phyloP scores from a whole-genome alignment of 2,113 vertebrate genomes.

The Sebastes fasciatus region DNA sequence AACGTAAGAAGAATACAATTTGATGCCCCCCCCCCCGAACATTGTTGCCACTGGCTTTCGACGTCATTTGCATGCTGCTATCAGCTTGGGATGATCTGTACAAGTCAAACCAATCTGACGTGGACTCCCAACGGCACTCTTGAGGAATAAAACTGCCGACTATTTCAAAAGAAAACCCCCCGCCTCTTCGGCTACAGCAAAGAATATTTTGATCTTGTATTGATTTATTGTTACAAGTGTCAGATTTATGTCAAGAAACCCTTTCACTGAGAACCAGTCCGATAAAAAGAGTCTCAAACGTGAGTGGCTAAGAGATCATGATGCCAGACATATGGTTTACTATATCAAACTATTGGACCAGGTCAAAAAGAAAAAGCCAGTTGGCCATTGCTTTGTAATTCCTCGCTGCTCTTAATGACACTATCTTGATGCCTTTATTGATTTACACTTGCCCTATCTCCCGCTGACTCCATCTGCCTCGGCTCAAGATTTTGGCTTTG shows the following conservation, averaged over 20 bases:
- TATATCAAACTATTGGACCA: slow-evolving; percentile 32
- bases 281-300: slow-evolving; percentile 8
- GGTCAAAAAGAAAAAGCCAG: slow-evolving; percentile 38
- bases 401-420: slow-evolving; percentile 29
- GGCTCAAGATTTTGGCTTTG: slow-evolving; percentile 22
- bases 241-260: slow-evolving; percentile 28
- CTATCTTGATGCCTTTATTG: slow-evolving; percentile 55
- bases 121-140: background rate
- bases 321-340: slow-evolving; percentile 58
- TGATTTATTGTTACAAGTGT: slow-evolving; percentile 18
- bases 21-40: too few relatives aligned
- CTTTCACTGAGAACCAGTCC: slow-evolving; percentile 7
- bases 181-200: background rate
- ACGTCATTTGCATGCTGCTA: too few relatives aligned
- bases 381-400: slow-evolving; percentile 50
- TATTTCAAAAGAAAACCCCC: background rate
- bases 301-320: background rate
- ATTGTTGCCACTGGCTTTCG: background rate
- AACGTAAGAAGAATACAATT: background rate
- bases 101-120: background rate
- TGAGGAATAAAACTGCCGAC: background rate
- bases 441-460: slow-evolving; percentile 31
- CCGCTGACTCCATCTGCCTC: slow-evolving; percentile 49
- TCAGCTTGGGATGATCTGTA: background rate
- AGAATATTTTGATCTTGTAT: background rate